Evolutionary conservation across 2,113 vertebrate genomes (phyloP), one percentile per base, ranked within the genome.

Genomic region (Chaetorhynchus papuensis): DNA sequence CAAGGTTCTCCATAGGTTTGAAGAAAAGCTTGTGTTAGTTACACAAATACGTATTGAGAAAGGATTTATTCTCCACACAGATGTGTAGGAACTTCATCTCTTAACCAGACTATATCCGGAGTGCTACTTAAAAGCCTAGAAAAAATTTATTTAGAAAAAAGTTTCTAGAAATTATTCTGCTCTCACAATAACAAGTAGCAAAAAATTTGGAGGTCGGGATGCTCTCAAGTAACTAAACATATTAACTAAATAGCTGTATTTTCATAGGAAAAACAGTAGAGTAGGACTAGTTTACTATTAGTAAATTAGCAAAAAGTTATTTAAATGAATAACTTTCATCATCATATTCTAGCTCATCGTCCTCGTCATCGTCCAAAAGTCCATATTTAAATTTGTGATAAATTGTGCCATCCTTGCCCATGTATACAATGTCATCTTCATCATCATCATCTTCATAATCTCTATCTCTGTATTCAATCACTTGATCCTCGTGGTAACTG

Each of bases 351-450:
- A 99, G 95, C 91, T 99, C 99, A 47, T 98, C 97, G 22, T 98
- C 97, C 2, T 99, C 99, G 1, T 99, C 98, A 3, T 99, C 98
- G 6, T 99, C 98, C 94, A 99, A 90, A 70, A 99, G 96, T 37
- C 99, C 98, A 3, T 99, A 99, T 94, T 98, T 99, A 96, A 99
- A 99, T 96, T 99, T 99, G 54, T 95, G 97, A 94, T 99, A 99
- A 79, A 99, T 96, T 1, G 98, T 99, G 66, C 99, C 99, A 79
- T 99, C 99, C 92, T 98, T 98, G 44, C 98, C 97, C 99, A 99
- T 99, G 95, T 99, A 99, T 69, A 99, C 99, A 4, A 99, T 99
- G 57, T 99, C 99, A 11, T 99, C 98, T 5, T 99, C 98, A 0
- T 98, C 98, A 0, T 99, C 98, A 0, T 99, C 97, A 1, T 98